A percentile compares a stretch with the other conserved stretches of the same genome.
phyloP scores from a whole-genome alignment of 2,113 vertebrate species.

The Sceloporus tristichus region DNA sequence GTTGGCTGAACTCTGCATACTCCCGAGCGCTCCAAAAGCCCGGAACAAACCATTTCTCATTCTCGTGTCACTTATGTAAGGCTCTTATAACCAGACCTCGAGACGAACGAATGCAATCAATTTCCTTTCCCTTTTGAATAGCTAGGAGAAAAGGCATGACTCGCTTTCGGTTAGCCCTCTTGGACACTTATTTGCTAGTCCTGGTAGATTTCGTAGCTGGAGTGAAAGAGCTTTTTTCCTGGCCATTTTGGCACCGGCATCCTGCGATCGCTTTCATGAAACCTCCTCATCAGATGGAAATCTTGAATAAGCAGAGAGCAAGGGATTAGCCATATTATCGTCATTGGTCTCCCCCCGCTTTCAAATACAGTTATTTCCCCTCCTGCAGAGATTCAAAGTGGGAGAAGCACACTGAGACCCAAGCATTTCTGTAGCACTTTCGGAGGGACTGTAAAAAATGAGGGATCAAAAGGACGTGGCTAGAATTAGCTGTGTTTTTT shows the following conservation, averaged over 20 bases:
- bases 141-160: conserved; percentile 61
- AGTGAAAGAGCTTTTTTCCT: conserved; percentile 3
- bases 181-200: conserved; percentile 61
- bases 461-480: too few relatives aligned
- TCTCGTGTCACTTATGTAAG: conserved; percentile 59
- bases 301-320: conserved; percentile 38
- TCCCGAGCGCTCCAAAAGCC: conserved; percentile 57
- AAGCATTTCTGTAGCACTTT: too few relatives aligned
- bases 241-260: conserved; percentile 59
- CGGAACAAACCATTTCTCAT: conserved; percentile 58
- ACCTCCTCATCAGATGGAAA: conserved; percentile 10
- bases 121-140: conserved; percentile 40
- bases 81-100: conserved; percentile 43
- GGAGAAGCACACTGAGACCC: too few relatives aligned
- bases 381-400: too few relatives aligned
- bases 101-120: conserved; percentile 25
- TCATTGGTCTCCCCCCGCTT: too few relatives aligned
- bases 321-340: too few relatives aligned
- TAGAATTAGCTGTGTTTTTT: too few relatives aligned
- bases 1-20: conserved; percentile 65
- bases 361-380: too few relatives aligned
- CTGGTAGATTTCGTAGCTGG: conserved; percentile 48
- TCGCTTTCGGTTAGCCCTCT: conserved; percentile 62
- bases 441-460: too few relatives aligned
- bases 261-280: conserved; percentile 53